Base-by-base conservation (phyloP, 2,797 vertebrate genomes). In the Leptoclinus maculatus region DNA sequence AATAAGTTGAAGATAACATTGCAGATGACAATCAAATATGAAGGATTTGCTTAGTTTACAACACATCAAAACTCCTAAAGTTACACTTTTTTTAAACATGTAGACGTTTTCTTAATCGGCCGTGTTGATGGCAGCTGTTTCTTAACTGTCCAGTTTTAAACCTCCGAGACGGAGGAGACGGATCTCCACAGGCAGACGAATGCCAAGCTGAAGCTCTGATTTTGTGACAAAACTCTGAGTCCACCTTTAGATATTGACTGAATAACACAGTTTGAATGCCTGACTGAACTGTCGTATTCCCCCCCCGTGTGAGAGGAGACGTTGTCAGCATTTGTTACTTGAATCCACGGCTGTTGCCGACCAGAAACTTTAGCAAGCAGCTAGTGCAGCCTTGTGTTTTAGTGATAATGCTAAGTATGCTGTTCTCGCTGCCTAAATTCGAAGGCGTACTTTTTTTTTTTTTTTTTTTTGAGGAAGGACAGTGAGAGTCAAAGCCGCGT, bases 11-110 rank as follows among this genome's bases (percentile, higher is more conserved):
- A 67, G 45, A 68, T 58, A 49, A 39, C 47, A 7, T 36, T 75
- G 92, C 87, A 87, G 68, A 82, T 82, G 91, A 92, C 91, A 93
- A 93, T 93, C 91, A 84, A 8, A 79, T 63, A 43, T 77, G 69
- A 82, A 85, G 83, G 82, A 78, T 74, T 72, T 36, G 32, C 21
- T 79, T 62, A 60, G 63, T 56, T 82, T 39, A 49, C 60, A 69
- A 74, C 75, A 23, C 38, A 25, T 43, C 47, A 32, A 7, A 77
- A 63, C 10, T 59, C 53, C 71, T 78, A 67, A 53, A 72, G 34
- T 72, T 77, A 45, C 60, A 38, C 45, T 58, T 78, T 32, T 38
- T 63, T 41, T 45, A 13, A 58, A 62, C 21, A 34, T 10, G 43
- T 32, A 3, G 27, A 47, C 0, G 27, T 71, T 56, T 25, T 27